These are phyloP conservation scores for Neodiprion lecontei DNA, from an alignment of 1,140 invertebrate genomes.

Conservation along the genomic window DNA sequence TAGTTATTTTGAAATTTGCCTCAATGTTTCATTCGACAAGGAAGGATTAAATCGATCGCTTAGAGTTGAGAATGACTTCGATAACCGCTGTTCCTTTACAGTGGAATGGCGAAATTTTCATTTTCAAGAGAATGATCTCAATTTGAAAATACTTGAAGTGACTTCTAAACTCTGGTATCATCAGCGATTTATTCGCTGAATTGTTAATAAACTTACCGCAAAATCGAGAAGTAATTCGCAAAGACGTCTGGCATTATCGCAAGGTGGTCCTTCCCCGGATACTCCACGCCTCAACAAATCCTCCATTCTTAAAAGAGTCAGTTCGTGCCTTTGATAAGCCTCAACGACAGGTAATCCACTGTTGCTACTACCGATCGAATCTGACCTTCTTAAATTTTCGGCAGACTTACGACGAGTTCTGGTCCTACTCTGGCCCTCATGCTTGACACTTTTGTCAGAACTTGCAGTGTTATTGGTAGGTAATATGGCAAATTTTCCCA, in stretches of 20 bases:
- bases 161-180: no score
- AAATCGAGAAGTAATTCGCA: conserved; percentile 82
- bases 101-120: conserved; percentile 14
- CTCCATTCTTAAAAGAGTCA: conserved; percentile 81
- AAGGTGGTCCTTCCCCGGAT: conserved; percentile 66
- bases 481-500: conserved; percentile 87
- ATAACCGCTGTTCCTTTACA: conserved; percentile 19
- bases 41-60: no score
- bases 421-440: conserved; percentile 40
- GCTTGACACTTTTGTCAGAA: conserved; percentile 41
- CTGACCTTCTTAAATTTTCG: conserved; percentile 38
- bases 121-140: no score
- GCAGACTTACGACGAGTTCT: conserved; percentile 57
- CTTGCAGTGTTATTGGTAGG: conserved; percentile 40
- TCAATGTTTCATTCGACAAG: conserved; percentile 16
- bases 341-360: conserved; percentile 76
- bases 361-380: conserved; percentile 47
- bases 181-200: neutral
- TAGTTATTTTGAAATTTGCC: neutral
- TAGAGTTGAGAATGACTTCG: neutral
- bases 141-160: no score
- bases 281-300: conserved; percentile 81
- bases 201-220: conserved; percentile 61
- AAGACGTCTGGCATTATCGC: conserved; percentile 67
- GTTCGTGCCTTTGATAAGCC: conserved; percentile 81